phyloP scores from a whole-genome alignment of 2,797 vertebrate species.

The Lagocephalus sceleratus region DNA sequence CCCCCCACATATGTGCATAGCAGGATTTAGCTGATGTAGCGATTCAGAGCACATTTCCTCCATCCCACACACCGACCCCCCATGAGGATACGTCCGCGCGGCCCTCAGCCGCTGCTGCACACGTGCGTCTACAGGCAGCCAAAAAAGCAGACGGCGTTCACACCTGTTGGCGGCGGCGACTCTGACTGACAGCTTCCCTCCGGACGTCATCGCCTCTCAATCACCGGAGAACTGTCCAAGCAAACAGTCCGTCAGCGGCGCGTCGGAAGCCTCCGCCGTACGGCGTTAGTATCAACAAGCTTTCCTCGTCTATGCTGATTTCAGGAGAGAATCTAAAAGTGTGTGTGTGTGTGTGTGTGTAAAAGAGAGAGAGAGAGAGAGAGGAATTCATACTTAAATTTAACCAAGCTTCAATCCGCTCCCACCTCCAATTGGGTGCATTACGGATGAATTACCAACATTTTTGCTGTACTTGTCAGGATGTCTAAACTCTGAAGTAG shows the following conservation, averaged over 20 bases:
- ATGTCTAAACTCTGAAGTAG: too few species aligned
- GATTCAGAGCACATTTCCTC: constrained; percentile 43
- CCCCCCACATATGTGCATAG: too few species aligned
- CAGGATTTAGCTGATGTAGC: too few species aligned
- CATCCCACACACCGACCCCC: constrained; percentile 24
- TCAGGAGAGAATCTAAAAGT: constrained; percentile 30
- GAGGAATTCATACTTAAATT: too few species aligned
- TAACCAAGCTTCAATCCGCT: too few species aligned
- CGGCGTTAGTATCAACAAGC: constrained; percentile 54
- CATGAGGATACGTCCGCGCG: constrained; percentile 18
- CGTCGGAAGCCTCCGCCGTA: constrained; percentile 39
- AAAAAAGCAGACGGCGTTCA: constrained; percentile 42
- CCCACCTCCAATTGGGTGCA: too few species aligned
- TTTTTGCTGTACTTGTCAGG: too few species aligned
- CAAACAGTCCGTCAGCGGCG: constrained; percentile 71
- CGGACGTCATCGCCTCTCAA: constrained; percentile 65
- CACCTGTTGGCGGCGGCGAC: constrained; percentile 66
- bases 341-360: constrained; percentile 2
- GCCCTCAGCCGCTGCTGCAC: constrained; percentile 50
- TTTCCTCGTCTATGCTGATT: constrained; percentile 46
- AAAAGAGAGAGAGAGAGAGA: not conserved
- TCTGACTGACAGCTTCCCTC: constrained; percentile 67
- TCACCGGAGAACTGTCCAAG: constrained; percentile 64
- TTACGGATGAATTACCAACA: too few species aligned
- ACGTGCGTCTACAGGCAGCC: constrained; percentile 49